Evolutionary conservation across 2,888 invertebrate species (phyloP).

Genomic region (Galerucella calmariensis): DNA sequence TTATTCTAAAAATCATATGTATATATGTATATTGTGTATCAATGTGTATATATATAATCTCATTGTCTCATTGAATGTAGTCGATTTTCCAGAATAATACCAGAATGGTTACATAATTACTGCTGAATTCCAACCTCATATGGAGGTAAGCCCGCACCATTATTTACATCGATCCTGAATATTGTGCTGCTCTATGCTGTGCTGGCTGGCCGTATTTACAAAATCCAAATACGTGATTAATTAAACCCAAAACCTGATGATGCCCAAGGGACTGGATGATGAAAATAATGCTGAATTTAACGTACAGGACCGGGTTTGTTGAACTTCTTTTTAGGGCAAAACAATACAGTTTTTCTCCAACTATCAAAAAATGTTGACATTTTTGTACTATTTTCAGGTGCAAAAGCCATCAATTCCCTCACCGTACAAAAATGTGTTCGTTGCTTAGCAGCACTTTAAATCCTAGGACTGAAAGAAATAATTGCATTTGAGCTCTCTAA

Average conservation of each 20-base stretch:
- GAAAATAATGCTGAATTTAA: slow-evolving; percentile 7
- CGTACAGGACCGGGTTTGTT: background rate
- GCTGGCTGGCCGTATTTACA: slow-evolving; percentile 15
- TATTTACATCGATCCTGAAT: slow-evolving; percentile 14
- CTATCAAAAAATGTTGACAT: too few relatives aligned
- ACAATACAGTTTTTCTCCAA: too few relatives aligned
- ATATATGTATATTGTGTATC: background rate
- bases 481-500: too few relatives aligned
- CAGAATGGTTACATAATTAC: slow-evolving; percentile 4
- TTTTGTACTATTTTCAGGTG: too few relatives aligned
- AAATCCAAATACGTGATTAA: slow-evolving; percentile 28
- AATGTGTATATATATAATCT: background rate
- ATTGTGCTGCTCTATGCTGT: slow-evolving; percentile 7
- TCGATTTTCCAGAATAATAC: slow-evolving; percentile 11
- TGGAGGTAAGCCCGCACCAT: slow-evolving; percentile 8
- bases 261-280: slow-evolving; percentile 23
- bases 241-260: slow-evolving; percentile 27
- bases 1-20: slow-evolving; percentile 13
- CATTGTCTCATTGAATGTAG: slow-evolving; percentile 7
- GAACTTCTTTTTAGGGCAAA: too few relatives aligned
- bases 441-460: too few relatives aligned
- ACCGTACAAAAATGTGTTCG: too few relatives aligned
- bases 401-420: too few relatives aligned
- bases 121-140: background rate
- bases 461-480: too few relatives aligned